These are phyloP conservation scores for Drosophila nr. perissopoda DNA, from an alignment of 2,888 invertebrate genomes.

Conservation along the genomic window DNA sequence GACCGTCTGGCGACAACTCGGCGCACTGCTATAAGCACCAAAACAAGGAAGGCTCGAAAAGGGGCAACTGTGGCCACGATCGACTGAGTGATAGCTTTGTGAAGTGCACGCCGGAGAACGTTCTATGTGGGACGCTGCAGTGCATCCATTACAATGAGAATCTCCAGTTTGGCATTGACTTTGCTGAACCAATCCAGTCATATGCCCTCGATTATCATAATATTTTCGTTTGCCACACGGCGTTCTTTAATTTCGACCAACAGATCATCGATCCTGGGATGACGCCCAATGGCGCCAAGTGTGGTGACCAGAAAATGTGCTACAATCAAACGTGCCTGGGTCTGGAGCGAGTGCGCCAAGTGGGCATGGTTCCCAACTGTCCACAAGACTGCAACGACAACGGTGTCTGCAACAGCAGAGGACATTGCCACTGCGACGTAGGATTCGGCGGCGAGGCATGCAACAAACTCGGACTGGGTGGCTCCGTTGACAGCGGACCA, in stretches of 20 bases:
- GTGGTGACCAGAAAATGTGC: constrained; percentile 91
- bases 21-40: constrained; percentile 91
- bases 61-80: constrained; percentile 98
- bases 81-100: constrained; percentile 89
- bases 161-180: constrained; percentile 97
- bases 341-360: constrained; percentile 88
- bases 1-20: constrained; percentile 93
- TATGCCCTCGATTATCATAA: constrained; percentile 88
- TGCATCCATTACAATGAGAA: constrained; percentile 97
- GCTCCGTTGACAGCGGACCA: constrained; percentile 95
- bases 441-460: constrained; percentile 96
- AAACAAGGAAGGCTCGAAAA: constrained; percentile 91
- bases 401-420: constrained; percentile 94
- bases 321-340: constrained; percentile 94
- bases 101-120: constrained; percentile 90
- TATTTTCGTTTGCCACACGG: constrained; percentile 94
- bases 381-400: constrained; percentile 92
- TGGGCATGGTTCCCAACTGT: constrained; percentile 87
- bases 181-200: constrained; percentile 91
- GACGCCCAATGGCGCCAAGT: constrained; percentile 93
- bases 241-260: constrained; percentile 95
- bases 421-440: constrained; percentile 96
- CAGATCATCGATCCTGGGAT: constrained; percentile 97
- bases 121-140: constrained; percentile 96
- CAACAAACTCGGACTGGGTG: constrained; percentile 94